Conservation (phyloP, 1,140 invertebrate genomes). For the Bombus superbus region DNA sequence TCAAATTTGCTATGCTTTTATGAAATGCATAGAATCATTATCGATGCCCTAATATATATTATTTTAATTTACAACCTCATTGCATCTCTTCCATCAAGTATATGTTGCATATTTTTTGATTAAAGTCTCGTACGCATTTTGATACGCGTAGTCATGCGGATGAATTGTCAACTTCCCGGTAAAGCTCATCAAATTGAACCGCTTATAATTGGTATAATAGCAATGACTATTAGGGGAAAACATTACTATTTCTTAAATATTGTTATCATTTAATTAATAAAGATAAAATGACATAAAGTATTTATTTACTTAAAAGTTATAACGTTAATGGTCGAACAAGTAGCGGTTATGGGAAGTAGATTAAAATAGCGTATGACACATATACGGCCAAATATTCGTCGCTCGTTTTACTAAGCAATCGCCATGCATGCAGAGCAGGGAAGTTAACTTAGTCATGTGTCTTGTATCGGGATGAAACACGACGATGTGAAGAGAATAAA, state of each 20-base stretch:
- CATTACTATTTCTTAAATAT: not conserved
- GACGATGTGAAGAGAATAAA: conserved; percentile 2
- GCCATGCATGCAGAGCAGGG: conserved; percentile 23
- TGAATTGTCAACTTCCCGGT: conserved; percentile 1
- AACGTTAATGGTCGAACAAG: not conserved
- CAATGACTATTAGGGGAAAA: not conserved
- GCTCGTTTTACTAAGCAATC: conserved; percentile 33
- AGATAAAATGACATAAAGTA: not conserved
- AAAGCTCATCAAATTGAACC: not conserved
- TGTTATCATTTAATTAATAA: not conserved
- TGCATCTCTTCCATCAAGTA: not conserved
- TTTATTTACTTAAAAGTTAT: not conserved
- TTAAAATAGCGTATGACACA: conserved; percentile 52
- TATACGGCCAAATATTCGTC: conserved; percentile 49
- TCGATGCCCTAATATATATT: not conserved
- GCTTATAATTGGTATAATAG: not conserved
- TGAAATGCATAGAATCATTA: too few species aligned
- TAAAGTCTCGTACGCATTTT: not conserved
- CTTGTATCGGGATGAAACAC: conserved; percentile 3
- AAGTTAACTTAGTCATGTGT: not conserved
- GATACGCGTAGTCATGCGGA: not conserved
- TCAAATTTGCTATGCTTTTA: too few species aligned
- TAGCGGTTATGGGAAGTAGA: conserved; percentile 26
- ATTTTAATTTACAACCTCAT: not conserved
- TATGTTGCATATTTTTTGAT: not conserved